Base-by-base conservation (phyloP, 92 coral and sea anemone genomes). In the Muricea muricata region DNA sequence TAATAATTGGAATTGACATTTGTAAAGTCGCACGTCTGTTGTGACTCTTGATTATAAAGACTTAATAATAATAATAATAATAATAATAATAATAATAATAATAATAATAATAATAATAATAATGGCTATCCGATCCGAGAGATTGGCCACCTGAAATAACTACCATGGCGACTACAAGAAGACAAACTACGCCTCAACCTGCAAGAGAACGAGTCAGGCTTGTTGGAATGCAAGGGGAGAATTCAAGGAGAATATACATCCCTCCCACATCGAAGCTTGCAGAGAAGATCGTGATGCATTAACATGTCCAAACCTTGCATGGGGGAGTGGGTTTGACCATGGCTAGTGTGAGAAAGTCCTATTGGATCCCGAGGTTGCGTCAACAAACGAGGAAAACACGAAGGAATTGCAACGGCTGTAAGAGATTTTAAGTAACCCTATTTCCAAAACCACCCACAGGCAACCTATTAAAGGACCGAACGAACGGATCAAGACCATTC, bases 261-360 rank as follows among this genome's bases (percentile, higher is more conserved):
- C 42, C 42, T 4, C 42, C 42, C 4, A 9, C 9, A n/a, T n/a
- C 50, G 12, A 45, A 9, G 1, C 12, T 45, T 1, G 50, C 12
- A 3, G 50, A 45, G 52, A 70, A 70, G 52, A 6, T 70, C 1
- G 77, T 70, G 50, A 12, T 18, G 24, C 41, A 70, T 15, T 52
- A 41, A 24, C 77, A 70, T 35, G 25, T 34, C 4, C 77, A 24
- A 24, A 41, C 50, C 4, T 20, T 70, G 3, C 77, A 70, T 14
- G 54, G 50, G 23, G 77, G 77, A 21, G 77, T 70, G n/a, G 52
- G 77, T 9, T 3, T 41, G 31, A 70, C 77, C 0, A 70, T 70
- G 77, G 12, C 54, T 12, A 10, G 12, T 1, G 34, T 68, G 11
- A 68, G 75, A 14, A 14, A 32, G 12, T 1, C 23, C 4, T 68